Percentiles rank a stretch among this genome's conserved stretches.
These are phyloP conservation scores for Cossypha polioptera DNA, from an alignment of 2,797 vertebrate species.

Conservation along the genomic window DNA sequence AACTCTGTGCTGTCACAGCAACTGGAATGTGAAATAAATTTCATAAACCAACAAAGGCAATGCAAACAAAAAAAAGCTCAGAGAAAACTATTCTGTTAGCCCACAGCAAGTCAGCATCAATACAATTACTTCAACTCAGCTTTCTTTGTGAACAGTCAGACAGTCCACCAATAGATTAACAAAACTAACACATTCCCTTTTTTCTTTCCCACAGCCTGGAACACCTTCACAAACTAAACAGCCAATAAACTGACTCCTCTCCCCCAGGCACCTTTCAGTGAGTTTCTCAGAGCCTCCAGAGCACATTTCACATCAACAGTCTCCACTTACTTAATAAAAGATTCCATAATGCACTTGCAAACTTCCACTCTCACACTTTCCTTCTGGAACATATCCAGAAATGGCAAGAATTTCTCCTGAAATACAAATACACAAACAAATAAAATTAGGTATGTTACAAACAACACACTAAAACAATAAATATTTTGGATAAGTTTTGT, in stretches of 20 bases:
- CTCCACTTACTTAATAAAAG: constrained; percentile 90
- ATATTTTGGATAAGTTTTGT: not conserved
- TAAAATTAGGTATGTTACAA: not conserved
- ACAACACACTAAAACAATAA: not conserved
- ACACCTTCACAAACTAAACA: not conserved
- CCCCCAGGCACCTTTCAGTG: not conserved
- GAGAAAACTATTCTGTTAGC: not conserved
- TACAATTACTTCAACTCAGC: not conserved
- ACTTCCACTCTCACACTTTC: constrained; percentile 95
- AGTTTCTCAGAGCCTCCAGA: not conserved
- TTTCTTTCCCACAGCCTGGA: not conserved
- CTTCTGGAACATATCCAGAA: constrained; percentile 99
- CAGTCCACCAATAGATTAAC: not conserved
- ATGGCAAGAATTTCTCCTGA: constrained; percentile 95
- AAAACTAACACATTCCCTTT: not conserved
- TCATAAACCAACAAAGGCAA: not conserved
- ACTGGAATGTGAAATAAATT: not conserved
- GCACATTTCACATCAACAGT: not conserved
- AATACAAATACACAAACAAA: not conserved
- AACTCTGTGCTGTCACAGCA: not conserved
- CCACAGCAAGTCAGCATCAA: not conserved
- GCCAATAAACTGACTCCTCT: not conserved
- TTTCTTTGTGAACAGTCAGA: not conserved
- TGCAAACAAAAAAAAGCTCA: not conserved
- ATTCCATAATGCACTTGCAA: constrained; percentile 95